These are phyloP conservation scores for Gadopsis marmoratus DNA, from an alignment of 2,797 vertebrate species.

Conservation along the genomic window DNA sequence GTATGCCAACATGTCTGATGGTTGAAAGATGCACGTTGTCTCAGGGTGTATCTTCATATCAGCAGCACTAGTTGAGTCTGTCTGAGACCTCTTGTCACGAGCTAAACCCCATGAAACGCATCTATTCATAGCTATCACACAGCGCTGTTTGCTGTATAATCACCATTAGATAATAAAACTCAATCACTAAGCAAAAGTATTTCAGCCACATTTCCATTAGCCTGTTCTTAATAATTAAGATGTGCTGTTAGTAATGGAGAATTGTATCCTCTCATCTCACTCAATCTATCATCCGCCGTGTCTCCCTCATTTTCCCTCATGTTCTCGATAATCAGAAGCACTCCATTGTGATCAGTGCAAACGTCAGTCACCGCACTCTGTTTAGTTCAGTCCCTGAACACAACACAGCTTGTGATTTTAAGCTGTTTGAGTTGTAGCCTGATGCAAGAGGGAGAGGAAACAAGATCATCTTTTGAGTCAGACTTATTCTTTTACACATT, in stretches of 20 bases:
- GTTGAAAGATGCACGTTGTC: not conserved
- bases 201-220: slow-evolving; percentile 10
- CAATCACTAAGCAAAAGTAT: slow-evolving; percentile 7
- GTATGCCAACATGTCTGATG: not conserved
- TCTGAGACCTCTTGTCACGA: not conserved
- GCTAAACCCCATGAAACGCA: not conserved
- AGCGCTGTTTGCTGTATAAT: not conserved
- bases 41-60: not conserved
- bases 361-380: slow-evolving; percentile 41
- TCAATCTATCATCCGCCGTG: slow-evolving; percentile 30
- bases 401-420: slow-evolving; percentile 19
- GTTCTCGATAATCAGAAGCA: slow-evolving; percentile 51
- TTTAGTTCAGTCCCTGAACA: slow-evolving; percentile 39
- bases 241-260: slow-evolving; percentile 30
- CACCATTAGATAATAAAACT: slow-evolving; percentile 17
- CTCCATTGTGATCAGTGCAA: slow-evolving; percentile 51
- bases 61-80: not conserved
- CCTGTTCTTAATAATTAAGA: slow-evolving; percentile 8
- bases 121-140: not conserved
- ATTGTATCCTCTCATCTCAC: slow-evolving; percentile 42
- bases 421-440: slow-evolving; percentile 24
- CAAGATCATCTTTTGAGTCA: not conserved
- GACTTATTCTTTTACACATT: not conserved
- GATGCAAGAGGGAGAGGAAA: not conserved
- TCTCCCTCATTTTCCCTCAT: slow-evolving; percentile 39